A percentile compares a stretch with the other conserved stretches of the same genome.
phyloP scores from a whole-genome alignment of 2,888 invertebrate species.

The Diarsia dahlii region DNA sequence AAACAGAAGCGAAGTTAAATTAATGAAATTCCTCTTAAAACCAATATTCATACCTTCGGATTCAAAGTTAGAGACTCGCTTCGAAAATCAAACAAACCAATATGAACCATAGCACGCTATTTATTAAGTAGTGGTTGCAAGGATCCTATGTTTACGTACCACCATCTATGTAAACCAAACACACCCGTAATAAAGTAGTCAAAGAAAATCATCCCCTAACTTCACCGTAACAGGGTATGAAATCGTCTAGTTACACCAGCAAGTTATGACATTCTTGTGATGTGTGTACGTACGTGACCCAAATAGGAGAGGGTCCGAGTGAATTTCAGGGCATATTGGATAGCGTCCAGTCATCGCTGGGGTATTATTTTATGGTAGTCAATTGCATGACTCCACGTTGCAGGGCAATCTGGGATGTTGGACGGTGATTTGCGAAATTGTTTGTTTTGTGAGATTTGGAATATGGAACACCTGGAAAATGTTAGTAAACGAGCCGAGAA shows the following conservation, averaged over 20 bases:
- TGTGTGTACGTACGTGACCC: constrained; percentile 60
- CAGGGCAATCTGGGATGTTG: constrained; percentile 33
- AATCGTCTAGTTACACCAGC: constrained; percentile 11
- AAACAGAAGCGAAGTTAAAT: constrained; percentile 7
- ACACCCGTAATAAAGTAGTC: constrained; percentile 3
- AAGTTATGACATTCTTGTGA: constrained; percentile 56
- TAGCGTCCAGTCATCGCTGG: constrained; percentile 57
- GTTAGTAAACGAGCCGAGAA: not conserved
- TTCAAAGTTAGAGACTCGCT: not conserved
- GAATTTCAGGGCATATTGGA: constrained; percentile 62
- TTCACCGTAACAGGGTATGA: constrained; percentile 18
- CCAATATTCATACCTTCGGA: constrained; percentile 18
- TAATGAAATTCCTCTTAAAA: constrained; percentile 24
- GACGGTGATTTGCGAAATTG: constrained; percentile 45
- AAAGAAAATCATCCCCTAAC: constrained; percentile 30
- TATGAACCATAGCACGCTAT: constrained; percentile 25
- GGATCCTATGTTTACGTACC: constrained; percentile 37
- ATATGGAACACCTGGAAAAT: constrained; percentile 3
- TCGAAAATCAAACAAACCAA: constrained; percentile 39
- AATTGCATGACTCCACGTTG: constrained; percentile 49
- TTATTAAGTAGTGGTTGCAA: constrained; percentile 43
- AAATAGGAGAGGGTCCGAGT: constrained; percentile 53
- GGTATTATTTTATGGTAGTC: constrained; percentile 65
- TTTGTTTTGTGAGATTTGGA: constrained; percentile 35
- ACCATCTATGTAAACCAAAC: constrained; percentile 20